Conservation (phyloP, 2,797 vertebrate species). For the Myioborus melanocephalus region DNA sequence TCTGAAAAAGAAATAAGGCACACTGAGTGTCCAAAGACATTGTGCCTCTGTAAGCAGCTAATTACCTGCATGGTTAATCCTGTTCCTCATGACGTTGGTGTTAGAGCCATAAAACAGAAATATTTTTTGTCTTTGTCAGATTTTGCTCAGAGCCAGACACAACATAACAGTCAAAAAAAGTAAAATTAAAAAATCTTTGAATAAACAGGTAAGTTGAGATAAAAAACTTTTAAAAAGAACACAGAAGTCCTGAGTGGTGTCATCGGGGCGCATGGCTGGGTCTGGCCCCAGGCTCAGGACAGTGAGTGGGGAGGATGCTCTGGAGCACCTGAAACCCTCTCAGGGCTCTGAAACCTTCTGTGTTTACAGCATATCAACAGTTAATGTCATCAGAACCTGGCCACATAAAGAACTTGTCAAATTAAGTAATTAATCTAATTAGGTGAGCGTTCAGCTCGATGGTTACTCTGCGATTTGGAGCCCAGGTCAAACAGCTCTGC, state of each 20-base stretch:
- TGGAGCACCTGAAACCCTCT: not conserved
- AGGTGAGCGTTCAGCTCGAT: rapidly evolving
- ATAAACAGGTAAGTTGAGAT: not conserved
- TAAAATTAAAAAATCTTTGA: not conserved
- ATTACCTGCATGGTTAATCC: not conserved
- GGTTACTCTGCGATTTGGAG: rapidly evolving
- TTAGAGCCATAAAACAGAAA: not conserved
- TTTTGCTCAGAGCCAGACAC: not conserved
- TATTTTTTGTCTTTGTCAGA: not conserved
- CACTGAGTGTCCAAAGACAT: not conserved
- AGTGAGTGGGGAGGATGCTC: not conserved
- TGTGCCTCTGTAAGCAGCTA: not conserved
- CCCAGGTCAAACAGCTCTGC: not conserved
- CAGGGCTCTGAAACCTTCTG: not conserved
- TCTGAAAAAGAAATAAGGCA: not conserved
- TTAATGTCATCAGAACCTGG: not conserved
- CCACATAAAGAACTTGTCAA: not conserved
- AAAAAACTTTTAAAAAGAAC: rapidly evolving
- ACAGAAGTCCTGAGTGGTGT: rapidly evolving
- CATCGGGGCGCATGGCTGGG: not conserved
- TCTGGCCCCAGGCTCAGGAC: not conserved
- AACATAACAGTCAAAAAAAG: not conserved
- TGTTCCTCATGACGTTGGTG: rapidly evolving
- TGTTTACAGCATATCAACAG: rapidly evolving
- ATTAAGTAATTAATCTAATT: not conserved